phyloP scores from a whole-genome alignment of 2,888 invertebrate species.

The Sclerodermus sp. region DNA sequence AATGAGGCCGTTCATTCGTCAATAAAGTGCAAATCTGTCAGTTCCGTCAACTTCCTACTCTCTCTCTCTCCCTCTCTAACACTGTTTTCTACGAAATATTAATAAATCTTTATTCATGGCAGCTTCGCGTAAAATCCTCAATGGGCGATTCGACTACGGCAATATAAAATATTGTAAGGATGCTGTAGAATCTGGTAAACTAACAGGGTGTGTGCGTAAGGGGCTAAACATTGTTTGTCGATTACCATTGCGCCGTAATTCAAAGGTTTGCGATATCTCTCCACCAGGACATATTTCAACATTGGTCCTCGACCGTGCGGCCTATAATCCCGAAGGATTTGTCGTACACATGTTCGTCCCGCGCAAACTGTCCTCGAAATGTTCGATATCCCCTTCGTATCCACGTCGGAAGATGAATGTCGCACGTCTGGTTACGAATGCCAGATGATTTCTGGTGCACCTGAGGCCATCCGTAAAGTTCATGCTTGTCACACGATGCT shows the following conservation, averaged over 20 bases:
- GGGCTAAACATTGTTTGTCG: constrained; percentile 2
- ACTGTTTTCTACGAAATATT: too few relatives aligned
- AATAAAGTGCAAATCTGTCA: too few relatives aligned
- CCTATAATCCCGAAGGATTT: constrained; percentile 55
- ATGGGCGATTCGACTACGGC: too few relatives aligned
- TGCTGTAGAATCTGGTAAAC: too few relatives aligned
- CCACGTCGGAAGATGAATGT: constrained; percentile 48
- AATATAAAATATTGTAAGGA: too few relatives aligned
- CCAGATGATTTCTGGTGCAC: constrained; percentile 48
- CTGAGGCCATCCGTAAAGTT: constrained; percentile 45
- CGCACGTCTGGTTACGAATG: constrained; percentile 39
- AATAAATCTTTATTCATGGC: too few relatives aligned
- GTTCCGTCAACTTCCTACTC: too few relatives aligned
- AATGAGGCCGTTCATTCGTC: too few relatives aligned
- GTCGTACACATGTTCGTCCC: constrained; percentile 53
- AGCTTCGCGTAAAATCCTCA: too few relatives aligned
- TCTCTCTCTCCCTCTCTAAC: too few relatives aligned
- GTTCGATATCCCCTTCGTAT: constrained; percentile 46
- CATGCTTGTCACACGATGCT: constrained; percentile 12
- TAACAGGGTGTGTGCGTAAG: too few relatives aligned
- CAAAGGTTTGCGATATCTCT: constrained; percentile 44
- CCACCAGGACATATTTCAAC: constrained; percentile 49
- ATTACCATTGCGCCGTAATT: constrained; percentile 42
- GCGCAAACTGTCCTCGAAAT: constrained; percentile 50
- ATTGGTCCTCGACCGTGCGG: constrained; percentile 40